A percentile compares a stretch with the other conserved stretches of the same genome.
These are phyloP conservation scores for Panagrolaimus sp. DNA, from an alignment of 1,140 invertebrate species.

Conservation along the genomic window DNA sequence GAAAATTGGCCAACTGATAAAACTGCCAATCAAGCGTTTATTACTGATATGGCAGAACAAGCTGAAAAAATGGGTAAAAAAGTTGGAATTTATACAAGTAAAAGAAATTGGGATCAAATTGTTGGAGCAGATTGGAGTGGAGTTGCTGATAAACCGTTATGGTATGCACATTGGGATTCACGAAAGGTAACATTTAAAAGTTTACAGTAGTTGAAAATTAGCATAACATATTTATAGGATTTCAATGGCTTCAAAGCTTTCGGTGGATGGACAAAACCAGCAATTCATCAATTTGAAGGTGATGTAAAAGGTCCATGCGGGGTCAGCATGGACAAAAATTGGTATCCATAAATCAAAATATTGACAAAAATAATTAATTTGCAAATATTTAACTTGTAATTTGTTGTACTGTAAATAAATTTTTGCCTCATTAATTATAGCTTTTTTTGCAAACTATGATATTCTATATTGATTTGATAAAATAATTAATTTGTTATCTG, in stretches of 20 bases:
- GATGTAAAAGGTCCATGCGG: conserved; percentile 17
- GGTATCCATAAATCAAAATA: conserved; percentile 3
- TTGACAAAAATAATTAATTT: no score
- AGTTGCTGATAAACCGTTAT: not conserved
- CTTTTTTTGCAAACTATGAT: no score
- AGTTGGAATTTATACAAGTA: not conserved
- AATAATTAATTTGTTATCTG: no score
- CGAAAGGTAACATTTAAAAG: not conserved
- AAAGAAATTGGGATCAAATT: conserved; percentile 6
- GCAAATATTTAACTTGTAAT: no score
- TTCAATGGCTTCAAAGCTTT: not conserved
- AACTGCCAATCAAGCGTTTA: conserved; percentile 20
- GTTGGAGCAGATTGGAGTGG: conserved; percentile 4
- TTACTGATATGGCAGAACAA: conserved; percentile 24
- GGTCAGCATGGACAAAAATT: conserved; percentile 20
- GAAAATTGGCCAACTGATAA: conserved; percentile 27
- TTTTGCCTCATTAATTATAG: no score
- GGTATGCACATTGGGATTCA: conserved; percentile 3
- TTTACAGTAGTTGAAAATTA: no score
- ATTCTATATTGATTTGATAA: no score
- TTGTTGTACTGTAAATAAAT: no score
- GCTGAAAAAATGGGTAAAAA: not conserved
- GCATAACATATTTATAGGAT: no score
- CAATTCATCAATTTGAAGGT: conserved; percentile 16
- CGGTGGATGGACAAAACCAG: conserved; percentile 14